Base-by-base conservation (phyloP, 1,140 invertebrate genomes). In the Calliopsis andreniformis region DNA sequence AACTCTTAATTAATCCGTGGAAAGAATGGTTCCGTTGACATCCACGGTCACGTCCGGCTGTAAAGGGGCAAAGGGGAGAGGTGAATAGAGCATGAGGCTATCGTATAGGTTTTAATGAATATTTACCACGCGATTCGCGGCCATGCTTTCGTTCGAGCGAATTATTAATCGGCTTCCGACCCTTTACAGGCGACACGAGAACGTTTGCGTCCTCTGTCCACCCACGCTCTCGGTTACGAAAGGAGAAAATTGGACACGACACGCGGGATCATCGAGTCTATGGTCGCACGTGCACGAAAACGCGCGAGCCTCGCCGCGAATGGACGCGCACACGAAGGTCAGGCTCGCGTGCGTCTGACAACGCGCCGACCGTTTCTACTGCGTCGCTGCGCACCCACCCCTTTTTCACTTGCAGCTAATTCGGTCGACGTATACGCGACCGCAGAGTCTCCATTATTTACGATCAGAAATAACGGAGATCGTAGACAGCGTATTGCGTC, bases 261-360 rank as follows among this genome's bases (percentile, higher is more conserved):
- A 10, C 53, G 28, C 3, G 28, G 16, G n/a, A 32, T 39, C 32
- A 2, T 5, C 4, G 6, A 6, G 28, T 43, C 16, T 12, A 20
- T 10, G 20, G 8, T 49, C 7, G 5, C 43, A 30, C 70, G 59
- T 18, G n/a, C 2, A 6, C 7, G n/a, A 14, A 8, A 61, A 49
- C 8, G n/a, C 6, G 7, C 18, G 20, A 16, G 0, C 23, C 14
- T 12, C 30, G 14, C 12, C 28, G 6, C 53, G 28, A 32, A 8
- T 3, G 5, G 30, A 5, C 23, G 7, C 23, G 23, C 18, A 51
- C 45, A 23, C 23, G 45, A 35, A 49, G 45, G 32, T 1, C 14
- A 23, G 12, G 23, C 25, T 28, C n/a, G 20, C 45, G 58, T n/a
- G 32, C 43, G 76, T 66, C 69, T 78, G 76, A 75, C 62, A 12